phyloP scores from a whole-genome alignment of 2,113 vertebrate species.

The Corynorhinus townsendii region DNA sequence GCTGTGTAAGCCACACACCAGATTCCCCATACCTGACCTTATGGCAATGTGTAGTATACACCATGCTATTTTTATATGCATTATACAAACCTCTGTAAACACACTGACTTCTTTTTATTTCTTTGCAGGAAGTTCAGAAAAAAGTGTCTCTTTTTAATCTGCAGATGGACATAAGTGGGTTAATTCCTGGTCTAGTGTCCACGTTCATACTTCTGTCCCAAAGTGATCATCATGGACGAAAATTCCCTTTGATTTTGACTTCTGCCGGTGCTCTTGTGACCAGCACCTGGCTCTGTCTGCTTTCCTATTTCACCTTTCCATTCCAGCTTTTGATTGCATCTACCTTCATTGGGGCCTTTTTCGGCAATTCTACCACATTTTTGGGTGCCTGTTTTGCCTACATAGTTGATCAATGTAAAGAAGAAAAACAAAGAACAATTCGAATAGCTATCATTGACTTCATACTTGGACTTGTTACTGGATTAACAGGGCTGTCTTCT shows the following conservation, averaged over 20 bases:
- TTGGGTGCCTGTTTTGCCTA: conserved; percentile 93
- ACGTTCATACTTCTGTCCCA: conserved; percentile 91
- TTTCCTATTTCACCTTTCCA: conserved; percentile 87
- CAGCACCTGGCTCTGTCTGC: conserved; percentile 76
- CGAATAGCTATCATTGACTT: conserved; percentile 93
- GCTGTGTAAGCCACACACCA: neutral
- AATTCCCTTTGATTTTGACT: conserved; percentile 88
- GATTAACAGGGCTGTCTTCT: conserved; percentile 86
- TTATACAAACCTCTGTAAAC: neutral
- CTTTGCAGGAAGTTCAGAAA: conserved; percentile 90
- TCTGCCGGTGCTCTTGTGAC: conserved; percentile 83
- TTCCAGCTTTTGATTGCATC: conserved; percentile 86
- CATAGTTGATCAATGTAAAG: conserved; percentile 87
- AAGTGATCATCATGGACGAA: conserved; percentile 91
- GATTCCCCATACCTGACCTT: neutral
- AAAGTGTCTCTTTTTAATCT: conserved; percentile 88
- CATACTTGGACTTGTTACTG: conserved; percentile 89
- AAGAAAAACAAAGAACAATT: conserved; percentile 86
- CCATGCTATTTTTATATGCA: neutral
- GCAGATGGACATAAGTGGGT: conserved; percentile 85
- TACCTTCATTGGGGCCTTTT: conserved; percentile 83
- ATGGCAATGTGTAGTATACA: neutral
- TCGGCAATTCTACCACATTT: conserved; percentile 89
- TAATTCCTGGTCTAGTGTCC: conserved; percentile 87
- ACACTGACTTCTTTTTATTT: conserved; percentile 58